Conservation (phyloP, 1,140 invertebrate genomes). For the Nephotettix cincticeps region DNA sequence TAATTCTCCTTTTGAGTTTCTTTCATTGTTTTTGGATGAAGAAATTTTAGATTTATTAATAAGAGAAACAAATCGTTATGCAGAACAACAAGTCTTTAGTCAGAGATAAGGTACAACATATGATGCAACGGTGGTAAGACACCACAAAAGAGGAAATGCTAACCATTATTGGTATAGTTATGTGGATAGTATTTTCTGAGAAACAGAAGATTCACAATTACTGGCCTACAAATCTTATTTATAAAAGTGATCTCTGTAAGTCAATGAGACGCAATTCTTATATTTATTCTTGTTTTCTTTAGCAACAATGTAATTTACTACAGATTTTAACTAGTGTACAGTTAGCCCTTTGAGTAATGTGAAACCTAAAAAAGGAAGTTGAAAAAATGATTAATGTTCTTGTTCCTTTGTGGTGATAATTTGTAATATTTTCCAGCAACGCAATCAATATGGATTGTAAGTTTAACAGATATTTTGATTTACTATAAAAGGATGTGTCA, state of each 20-base stretch:
- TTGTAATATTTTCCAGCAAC: not conserved
- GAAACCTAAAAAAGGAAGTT: not conserved
- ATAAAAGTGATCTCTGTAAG: not conserved
- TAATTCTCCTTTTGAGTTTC: conserved; percentile 7
- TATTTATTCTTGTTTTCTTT: not conserved
- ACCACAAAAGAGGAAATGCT: not conserved
- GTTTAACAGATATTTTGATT: too few relatives aligned
- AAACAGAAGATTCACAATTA: not conserved
- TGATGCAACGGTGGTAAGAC: not conserved
- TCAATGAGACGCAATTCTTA: not conserved
- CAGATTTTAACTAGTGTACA: not conserved
- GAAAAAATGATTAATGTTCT: not conserved
- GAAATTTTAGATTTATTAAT: not conserved
- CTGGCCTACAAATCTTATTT: not conserved
- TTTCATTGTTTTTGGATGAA: not conserved
- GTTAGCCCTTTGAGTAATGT: not conserved
- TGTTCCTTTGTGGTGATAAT: not conserved
- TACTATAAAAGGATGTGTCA: too few relatives aligned
- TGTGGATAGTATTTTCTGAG: not conserved
- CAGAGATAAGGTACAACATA: not conserved
- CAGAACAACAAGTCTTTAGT: not conserved
- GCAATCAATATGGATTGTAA: too few relatives aligned
- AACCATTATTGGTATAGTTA: not conserved
- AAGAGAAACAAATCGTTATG: not conserved
- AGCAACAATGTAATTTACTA: not conserved